Evolutionary conservation across 2,797 vertebrate species (phyloP).

Genomic region (Enteromius fasciolatus): DNA sequence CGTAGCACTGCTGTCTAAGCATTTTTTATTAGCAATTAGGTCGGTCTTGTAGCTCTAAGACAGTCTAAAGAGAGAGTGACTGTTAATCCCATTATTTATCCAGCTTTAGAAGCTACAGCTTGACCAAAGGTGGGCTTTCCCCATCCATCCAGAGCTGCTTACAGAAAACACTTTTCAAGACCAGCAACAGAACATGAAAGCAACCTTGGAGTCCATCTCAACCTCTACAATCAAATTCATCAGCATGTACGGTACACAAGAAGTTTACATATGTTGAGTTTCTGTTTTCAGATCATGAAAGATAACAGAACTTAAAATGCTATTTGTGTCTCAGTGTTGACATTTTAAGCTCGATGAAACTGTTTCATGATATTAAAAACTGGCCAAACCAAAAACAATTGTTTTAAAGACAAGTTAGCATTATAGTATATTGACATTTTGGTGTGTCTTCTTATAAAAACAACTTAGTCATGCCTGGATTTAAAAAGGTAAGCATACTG

Average conservation of each 20-base stretch:
- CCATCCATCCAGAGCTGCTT: neutral
- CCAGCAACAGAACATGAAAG: neutral
- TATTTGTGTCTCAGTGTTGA: neutral
- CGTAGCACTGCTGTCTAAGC: neutral
- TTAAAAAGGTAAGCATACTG: neutral
- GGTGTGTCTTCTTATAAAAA: neutral
- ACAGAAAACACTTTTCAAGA: neutral
- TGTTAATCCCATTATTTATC: conserved; percentile 47
- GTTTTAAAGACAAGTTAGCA: neutral
- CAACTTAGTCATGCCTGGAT: neutral
- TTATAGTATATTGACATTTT: neutral
- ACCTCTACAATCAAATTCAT: neutral
- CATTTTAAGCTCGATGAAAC: neutral
- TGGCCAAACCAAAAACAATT: neutral
- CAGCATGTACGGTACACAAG: neutral
- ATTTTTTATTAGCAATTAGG: conserved; percentile 41
- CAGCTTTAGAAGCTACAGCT: conserved; percentile 21
- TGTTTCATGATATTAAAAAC: neutral
- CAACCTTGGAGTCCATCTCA: neutral
- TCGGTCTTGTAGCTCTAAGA: conserved; percentile 1
- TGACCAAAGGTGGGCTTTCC: conserved; percentile 33
- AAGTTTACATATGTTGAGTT: neutral
- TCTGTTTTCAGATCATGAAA: neutral
- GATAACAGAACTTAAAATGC: neutral
- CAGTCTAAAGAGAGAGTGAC: conserved; percentile 6